Evolutionary conservation across 2,113 vertebrate genomes (phyloP).

Genomic region (Rostratula benghalensis): DNA sequence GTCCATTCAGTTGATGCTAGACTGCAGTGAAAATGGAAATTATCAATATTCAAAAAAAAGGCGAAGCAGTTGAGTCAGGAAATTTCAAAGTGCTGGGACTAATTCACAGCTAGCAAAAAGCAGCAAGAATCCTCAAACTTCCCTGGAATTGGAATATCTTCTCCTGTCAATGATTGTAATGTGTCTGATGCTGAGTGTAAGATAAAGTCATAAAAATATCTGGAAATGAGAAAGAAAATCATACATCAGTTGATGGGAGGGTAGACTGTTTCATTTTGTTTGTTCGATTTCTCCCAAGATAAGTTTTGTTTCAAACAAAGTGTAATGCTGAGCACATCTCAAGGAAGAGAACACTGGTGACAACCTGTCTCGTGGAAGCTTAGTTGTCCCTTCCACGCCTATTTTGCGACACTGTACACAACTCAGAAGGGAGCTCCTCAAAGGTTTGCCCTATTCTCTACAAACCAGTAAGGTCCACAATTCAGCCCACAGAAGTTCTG

Average conservation of each 20-base stretch:
- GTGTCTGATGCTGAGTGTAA: background rate
- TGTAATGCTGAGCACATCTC: background rate
- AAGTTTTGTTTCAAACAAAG: background rate
- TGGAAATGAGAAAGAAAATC: background rate
- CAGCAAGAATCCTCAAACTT: background rate
- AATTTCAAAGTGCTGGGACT: background rate
- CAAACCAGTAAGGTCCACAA: background rate
- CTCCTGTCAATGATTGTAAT: background rate
- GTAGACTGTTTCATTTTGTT: background rate
- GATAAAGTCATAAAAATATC: background rate
- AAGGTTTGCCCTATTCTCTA: background rate
- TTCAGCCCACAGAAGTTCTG: background rate
- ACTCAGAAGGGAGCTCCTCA: background rate
- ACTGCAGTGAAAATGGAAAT: background rate
- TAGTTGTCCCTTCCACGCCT: background rate
- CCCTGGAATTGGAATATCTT: background rate
- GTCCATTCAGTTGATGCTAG: background rate
- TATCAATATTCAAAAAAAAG: background rate
- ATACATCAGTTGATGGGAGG: background rate
- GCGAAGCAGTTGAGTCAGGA: background rate
- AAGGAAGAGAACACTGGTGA: background rate
- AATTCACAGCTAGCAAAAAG: background rate
- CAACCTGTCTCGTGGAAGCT: background rate
- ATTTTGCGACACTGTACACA: background rate
- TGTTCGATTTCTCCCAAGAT: rapidly evolving